Percentiles rank a stretch among this genome's conserved stretches.
Conservation (phyloP, 2,888 invertebrate genomes). For the Diarsia mendica region DNA sequence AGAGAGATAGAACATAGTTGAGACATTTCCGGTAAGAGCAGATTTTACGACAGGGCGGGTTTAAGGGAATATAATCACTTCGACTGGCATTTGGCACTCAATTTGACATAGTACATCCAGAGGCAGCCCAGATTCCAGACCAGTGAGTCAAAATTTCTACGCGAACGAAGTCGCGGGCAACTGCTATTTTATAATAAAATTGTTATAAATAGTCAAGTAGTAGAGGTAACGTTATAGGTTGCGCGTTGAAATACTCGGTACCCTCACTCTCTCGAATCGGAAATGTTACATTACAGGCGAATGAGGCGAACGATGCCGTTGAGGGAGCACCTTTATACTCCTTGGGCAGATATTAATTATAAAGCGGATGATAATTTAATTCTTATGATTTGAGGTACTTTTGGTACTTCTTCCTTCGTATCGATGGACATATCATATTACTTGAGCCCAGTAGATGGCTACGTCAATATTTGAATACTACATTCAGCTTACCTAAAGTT, state of each 20-base stretch:
- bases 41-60: too few species aligned
- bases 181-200: too few species aligned
- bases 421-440: not conserved
- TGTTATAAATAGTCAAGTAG: not conserved
- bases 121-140: too few species aligned
- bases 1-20: too few species aligned
- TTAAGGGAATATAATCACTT: too few species aligned
- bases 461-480: not conserved
- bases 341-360: not conserved
- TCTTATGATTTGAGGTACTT: not conserved
- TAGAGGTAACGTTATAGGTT: not conserved
- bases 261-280: not conserved
- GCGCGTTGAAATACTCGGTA: not conserved
- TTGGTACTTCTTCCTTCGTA: not conserved
- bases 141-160: too few species aligned
- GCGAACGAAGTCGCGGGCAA: too few species aligned
- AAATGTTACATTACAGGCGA: not conserved
- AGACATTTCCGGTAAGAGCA: too few species aligned
- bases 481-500: conserved; percentile 87
- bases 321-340: not conserved
- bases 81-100: too few species aligned
- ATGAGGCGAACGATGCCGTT: not conserved
- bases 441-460: not conserved
- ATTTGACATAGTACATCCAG: too few species aligned
- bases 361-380: not conserved